These are phyloP conservation scores for Scaptodrosophila latifasciaeformis DNA, from an alignment of 2,888 invertebrate species.

Conservation along the genomic window DNA sequence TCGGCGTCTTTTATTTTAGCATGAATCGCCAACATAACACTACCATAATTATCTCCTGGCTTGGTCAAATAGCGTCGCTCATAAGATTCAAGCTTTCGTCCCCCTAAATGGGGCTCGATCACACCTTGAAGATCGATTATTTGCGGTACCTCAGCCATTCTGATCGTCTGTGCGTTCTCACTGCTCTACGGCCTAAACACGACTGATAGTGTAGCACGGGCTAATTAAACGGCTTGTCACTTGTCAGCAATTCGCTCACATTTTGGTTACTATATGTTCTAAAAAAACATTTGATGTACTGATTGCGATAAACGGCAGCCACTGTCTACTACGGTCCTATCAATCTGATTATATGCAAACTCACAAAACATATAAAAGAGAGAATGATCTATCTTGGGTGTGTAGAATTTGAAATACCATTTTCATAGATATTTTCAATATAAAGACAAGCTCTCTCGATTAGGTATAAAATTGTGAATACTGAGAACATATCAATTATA, in stretches of 20 bases:
- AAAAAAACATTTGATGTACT: not conserved
- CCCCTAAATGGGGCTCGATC: conserved; percentile 62
- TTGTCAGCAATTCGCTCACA: not conserved
- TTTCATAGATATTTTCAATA: too few species aligned
- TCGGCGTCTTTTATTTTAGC: conserved; percentile 66
- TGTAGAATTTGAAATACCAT: too few species aligned
- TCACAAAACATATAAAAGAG: too few species aligned
- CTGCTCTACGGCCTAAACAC: not conserved
- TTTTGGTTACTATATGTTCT: conserved; percentile 7
- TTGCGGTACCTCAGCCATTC: conserved; percentile 62
- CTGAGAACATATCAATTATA: too few species aligned
- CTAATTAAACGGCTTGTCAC: conserved; percentile 19
- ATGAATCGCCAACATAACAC: conserved; percentile 76
- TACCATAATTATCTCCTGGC: conserved; percentile 80
- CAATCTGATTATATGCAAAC: too few species aligned
- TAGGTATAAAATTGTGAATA: too few species aligned
- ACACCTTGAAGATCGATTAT: conserved; percentile 63
- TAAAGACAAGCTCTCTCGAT: too few species aligned
- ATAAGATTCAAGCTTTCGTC: conserved; percentile 71
- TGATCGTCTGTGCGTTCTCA: conserved; percentile 3
- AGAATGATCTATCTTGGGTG: too few species aligned
- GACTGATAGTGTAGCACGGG: conserved; percentile 13
- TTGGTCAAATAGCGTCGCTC: conserved; percentile 75
- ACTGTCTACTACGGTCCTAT: too few species aligned
- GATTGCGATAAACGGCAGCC: not conserved